Evolutionary conservation across 92 coral and sea anemone genomes (phyloP), one percentile per base, ranked within the genome.

Genomic region (Nematostella vectensis): DNA sequence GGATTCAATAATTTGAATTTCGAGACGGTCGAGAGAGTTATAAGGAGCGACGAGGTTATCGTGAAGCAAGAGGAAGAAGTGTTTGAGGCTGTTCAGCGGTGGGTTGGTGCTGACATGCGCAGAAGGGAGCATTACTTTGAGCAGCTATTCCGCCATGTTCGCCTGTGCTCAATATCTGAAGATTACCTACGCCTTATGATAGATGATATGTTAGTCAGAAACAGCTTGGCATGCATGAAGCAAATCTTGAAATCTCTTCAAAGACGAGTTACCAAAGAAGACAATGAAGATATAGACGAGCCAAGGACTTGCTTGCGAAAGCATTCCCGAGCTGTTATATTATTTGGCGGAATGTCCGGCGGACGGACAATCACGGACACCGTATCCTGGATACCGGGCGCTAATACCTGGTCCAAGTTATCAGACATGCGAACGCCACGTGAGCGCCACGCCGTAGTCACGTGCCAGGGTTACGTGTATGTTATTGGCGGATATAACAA

Each of bases 61-160:
- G 59, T 70, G 15, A 43, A 61, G 9, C 62, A 63, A 11, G 69
- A 70, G 47, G 69, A 54, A 53, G 69, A 70, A 42, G 57, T 61
- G 4, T 61, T 58, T 43, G 77, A 70, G 33, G 77, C 70, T 22
- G 36, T 55, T 15, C 55, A 58, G 25, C 31, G 44, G 28, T 70
- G 70, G 63, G 63, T 70, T 12, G 52, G 62, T 33, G 50, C 61
- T 48, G 70, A 70, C 58, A 30, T 16, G 1, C 50, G 52, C 40
- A 29, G 62, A 15, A 36, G 70, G 38, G 26, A 52, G 22, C 15
- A 39, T 9, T 50, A 33, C 26, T 71, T 71, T 45, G 18, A 59
- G 3, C n/a, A 27, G 30, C 60, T 61, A 27, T 71, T 62, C 54
- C 61, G 58, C 4, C 69, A 71, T 47, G 45, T 71, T 36, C 63